These are phyloP conservation scores for Dexiosoma caninum DNA, from an alignment of 2,888 invertebrate species.

Conservation along the genomic window DNA sequence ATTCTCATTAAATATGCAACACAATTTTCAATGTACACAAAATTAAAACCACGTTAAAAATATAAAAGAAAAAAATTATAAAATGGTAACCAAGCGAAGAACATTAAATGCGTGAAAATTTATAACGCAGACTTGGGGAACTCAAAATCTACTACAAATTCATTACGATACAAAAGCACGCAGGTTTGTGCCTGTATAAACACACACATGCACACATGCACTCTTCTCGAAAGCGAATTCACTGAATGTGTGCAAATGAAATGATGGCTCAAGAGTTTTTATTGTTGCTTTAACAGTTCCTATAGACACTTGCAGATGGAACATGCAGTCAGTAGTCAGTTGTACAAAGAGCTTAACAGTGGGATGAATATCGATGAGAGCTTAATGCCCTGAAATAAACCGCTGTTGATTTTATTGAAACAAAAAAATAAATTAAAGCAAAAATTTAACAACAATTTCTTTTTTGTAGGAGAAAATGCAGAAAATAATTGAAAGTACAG, in stretches of 20 bases:
- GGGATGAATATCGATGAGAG: constrained; percentile 8
- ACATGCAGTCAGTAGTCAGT: constrained; percentile 30
- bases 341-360: constrained; percentile 28
- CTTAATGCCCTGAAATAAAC: background rate
- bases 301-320: constrained; percentile 20
- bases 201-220: constrained; percentile 1
- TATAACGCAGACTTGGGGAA: constrained; percentile 40
- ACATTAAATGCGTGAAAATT: constrained; percentile 54
- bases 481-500: too few species aligned
- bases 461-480: too few species aligned
- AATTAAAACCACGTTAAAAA: constrained; percentile 53
- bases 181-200: background rate
- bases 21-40: constrained; percentile 45
- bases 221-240: background rate
- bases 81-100: background rate
- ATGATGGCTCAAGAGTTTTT: constrained; percentile 11
- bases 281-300: constrained; percentile 43
- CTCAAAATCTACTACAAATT: constrained; percentile 24
- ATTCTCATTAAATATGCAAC: constrained; percentile 27
- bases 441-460: too few species aligned
- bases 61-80: background rate
- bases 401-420: background rate
- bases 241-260: background rate
- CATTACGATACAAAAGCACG: constrained; percentile 17
- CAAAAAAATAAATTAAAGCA: too few species aligned